phyloP scores from a whole-genome alignment of 1,140 invertebrate genomes.

The Cepaea nemoralis region DNA sequence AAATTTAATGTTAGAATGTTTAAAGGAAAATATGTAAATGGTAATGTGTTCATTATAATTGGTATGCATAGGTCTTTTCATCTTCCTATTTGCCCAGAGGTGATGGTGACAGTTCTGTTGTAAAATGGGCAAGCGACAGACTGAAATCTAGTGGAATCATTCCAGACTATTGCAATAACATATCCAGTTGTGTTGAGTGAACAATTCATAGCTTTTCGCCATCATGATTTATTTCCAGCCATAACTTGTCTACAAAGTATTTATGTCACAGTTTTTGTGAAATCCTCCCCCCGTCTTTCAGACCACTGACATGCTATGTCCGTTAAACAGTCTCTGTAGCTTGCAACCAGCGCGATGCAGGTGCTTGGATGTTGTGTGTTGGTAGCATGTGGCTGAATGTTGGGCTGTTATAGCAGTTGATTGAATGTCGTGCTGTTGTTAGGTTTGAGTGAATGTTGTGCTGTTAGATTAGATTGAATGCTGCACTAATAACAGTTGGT shows the following conservation, averaged over 20 bases:
- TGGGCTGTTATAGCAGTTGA: background rate
- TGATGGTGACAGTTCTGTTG: background rate
- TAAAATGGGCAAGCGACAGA: background rate
- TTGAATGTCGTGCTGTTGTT: background rate
- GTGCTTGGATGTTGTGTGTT: no score
- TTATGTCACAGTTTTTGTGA: conserved; percentile 26
- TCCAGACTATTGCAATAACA: conserved; percentile 31
- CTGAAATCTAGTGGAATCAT: conserved; percentile 9
- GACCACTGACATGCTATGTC: conserved; percentile 18
- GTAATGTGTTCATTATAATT: background rate
- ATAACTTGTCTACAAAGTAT: background rate
- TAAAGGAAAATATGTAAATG: no score
- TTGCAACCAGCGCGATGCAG: background rate
- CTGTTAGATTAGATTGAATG: background rate
- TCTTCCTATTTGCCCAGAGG: background rate
- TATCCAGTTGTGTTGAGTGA: conserved; percentile 21
- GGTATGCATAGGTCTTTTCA: background rate
- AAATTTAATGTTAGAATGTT: no score
- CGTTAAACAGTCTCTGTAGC: background rate
- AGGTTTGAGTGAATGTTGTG: background rate
- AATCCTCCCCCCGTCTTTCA: conserved; percentile 37
- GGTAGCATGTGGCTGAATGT: no score
- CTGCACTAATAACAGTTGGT: no score
- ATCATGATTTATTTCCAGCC: background rate
- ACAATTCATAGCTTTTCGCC: background rate